Percentiles rank a stretch among this genome's conserved stretches.
Evolutionary conservation across 2,113 vertebrate species (phyloP).

Genomic region (Rhynchopsitta pachyrhyncha): DNA sequence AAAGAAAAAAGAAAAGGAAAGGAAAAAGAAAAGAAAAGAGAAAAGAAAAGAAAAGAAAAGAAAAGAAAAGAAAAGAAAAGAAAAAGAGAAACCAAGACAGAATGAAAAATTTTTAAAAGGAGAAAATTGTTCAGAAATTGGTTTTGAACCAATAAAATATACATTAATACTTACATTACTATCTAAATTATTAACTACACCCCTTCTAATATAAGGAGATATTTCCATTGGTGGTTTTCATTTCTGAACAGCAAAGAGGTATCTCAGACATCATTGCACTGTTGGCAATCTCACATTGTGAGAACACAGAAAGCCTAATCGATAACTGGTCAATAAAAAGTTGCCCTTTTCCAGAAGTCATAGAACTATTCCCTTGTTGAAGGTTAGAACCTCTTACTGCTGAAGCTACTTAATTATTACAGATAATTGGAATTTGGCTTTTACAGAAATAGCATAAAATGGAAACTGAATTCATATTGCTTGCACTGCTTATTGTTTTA

Average conservation of each 20-base stretch:
- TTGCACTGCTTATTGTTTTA: rapidly evolving
- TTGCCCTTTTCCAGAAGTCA: neutral
- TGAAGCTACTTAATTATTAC: conserved; percentile 22
- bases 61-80: neutral
- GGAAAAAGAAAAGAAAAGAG: neutral
- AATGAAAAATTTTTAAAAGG: neutral
- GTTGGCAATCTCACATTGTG: neutral
- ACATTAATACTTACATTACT: neutral
- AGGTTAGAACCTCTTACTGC: neutral
- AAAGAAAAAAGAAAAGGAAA: neutral
- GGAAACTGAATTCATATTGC: neutral
- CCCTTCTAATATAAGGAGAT: neutral
- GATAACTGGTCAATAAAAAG: conserved; percentile 7
- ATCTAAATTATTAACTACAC: neutral
- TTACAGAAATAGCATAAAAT: neutral
- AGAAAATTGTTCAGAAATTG: neutral
- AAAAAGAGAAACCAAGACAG: too few relatives aligned
- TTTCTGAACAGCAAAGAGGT: neutral
- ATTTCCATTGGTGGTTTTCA: neutral
- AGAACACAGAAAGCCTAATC: neutral
- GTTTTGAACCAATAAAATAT: neutral
- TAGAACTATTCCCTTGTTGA: neutral
- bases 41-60: neutral
- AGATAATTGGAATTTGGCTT: neutral
- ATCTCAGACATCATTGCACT: neutral